Conservation (phyloP, 1,140 invertebrate species). For the Scaptomyza graminum region DNA sequence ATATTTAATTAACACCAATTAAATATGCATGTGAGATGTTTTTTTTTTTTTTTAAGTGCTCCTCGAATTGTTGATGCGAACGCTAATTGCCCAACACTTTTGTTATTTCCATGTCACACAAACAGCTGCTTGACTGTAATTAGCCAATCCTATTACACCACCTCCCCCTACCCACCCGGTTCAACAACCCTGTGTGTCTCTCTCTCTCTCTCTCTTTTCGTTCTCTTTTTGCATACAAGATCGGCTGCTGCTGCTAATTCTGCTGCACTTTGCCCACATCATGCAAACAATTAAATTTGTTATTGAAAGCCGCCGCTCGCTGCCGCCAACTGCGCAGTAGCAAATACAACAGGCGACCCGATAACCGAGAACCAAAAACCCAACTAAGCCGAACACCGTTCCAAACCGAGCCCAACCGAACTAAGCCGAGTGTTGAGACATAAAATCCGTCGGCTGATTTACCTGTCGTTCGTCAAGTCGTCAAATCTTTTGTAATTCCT, state of each 20-base stretch:
- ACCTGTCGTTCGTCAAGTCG: conserved; percentile 27
- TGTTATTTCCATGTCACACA: conserved; percentile 38
- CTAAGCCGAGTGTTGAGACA: conserved; percentile 12
- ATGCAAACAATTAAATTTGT: conserved; percentile 63
- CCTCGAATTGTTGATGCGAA: conserved; percentile 17
- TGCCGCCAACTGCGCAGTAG: conserved; percentile 33
- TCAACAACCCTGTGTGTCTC: background rate
- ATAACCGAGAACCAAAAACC: conserved; percentile 1
- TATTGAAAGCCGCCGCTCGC: conserved; percentile 55
- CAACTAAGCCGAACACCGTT: conserved; percentile 1
- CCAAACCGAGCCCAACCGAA: background rate
- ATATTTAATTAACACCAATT: background rate
- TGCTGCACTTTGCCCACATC: conserved; percentile 53
- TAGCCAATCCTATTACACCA: conserved; percentile 17
- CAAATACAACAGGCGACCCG: background rate
- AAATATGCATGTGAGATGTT: conserved; percentile 3
- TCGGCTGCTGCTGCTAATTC: background rate
- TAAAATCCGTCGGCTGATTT: conserved; percentile 2
- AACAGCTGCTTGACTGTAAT: conserved; percentile 49
- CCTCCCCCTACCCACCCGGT: no score
- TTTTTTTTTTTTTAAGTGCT: background rate
- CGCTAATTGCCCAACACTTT: conserved; percentile 41
- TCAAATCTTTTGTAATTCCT: conserved; percentile 39
- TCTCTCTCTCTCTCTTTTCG: background rate
- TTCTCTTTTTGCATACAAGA: background rate